These are phyloP conservation scores for Metellina segmentata DNA, from an alignment of 2,888 invertebrate genomes.

Conservation along the genomic window DNA sequence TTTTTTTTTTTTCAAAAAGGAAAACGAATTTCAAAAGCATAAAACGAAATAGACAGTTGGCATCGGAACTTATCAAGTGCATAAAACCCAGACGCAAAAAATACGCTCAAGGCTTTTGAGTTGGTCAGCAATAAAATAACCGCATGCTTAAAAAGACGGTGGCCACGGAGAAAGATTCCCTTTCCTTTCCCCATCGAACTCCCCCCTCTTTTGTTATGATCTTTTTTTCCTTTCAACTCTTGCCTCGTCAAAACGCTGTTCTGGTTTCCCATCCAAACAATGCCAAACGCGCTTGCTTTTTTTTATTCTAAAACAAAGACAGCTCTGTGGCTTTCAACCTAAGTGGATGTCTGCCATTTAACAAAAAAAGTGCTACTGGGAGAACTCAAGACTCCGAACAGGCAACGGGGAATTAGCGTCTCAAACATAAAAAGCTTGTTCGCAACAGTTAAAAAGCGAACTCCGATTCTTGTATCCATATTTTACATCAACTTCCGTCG, in stretches of 20 bases:
- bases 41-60: neutral
- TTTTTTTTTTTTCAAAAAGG: neutral
- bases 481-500: neutral
- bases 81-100: neutral
- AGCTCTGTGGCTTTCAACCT: neutral
- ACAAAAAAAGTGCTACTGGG: neutral
- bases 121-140: constrained; percentile 1
- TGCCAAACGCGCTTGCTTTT: neutral
- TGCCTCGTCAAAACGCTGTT: neutral
- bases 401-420: neutral
- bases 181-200: neutral
- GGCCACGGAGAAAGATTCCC: neutral
- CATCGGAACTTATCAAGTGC: neutral
- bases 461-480: neutral
- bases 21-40: neutral
- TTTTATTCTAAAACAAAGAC: neutral
- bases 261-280: neutral
- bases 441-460: neutral
- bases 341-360: neutral
- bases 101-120: neutral
- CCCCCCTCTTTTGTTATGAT: neutral
- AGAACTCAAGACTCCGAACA: neutral
- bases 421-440: neutral
- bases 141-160: neutral
- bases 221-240: neutral